Conservation (phyloP, 2,113 vertebrate species). For the Psilopsiagon aymara region DNA sequence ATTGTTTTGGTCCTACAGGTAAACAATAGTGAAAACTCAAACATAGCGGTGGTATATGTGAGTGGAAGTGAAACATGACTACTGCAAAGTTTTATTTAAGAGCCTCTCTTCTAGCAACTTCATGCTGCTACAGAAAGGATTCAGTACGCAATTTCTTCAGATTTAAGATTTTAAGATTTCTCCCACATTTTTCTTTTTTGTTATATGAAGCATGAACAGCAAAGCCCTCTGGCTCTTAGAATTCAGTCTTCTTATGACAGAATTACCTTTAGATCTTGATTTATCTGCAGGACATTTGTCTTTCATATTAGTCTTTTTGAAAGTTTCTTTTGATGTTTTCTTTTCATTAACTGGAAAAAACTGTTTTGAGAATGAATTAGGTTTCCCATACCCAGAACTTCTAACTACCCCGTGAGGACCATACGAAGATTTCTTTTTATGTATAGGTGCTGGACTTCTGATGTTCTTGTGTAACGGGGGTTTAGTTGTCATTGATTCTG, state of each 20-base stretch:
- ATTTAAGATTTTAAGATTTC: neutral
- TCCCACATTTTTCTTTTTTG: neutral
- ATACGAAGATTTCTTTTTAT: constrained; percentile 70
- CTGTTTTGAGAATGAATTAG: constrained; percentile 61
- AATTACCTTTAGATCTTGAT: constrained; percentile 78
- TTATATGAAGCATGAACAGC: neutral
- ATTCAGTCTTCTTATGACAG: neutral
- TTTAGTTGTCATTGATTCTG: constrained; percentile 31
- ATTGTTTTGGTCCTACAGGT: neutral
- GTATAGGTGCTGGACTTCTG: constrained; percentile 61
- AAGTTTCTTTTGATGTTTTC: constrained; percentile 67
- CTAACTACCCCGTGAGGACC: constrained; percentile 60
- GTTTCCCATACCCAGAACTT: constrained; percentile 79
- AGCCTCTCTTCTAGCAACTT: neutral
- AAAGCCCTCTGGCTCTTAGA: neutral
- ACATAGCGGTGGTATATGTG: neutral
- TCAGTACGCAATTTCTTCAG: neutral
- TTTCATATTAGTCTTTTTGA: constrained; percentile 57
- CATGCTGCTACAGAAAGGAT: neutral
- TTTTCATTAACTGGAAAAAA: constrained; percentile 63
- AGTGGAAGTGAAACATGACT: neutral
- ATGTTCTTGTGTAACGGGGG: constrained; percentile 47
- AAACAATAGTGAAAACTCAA: neutral
- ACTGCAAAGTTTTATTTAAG: neutral
- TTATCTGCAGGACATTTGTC: constrained; percentile 53